Base-by-base conservation (phyloP, 2,113 vertebrate genomes). In the Myanophis thanlyinensis region DNA sequence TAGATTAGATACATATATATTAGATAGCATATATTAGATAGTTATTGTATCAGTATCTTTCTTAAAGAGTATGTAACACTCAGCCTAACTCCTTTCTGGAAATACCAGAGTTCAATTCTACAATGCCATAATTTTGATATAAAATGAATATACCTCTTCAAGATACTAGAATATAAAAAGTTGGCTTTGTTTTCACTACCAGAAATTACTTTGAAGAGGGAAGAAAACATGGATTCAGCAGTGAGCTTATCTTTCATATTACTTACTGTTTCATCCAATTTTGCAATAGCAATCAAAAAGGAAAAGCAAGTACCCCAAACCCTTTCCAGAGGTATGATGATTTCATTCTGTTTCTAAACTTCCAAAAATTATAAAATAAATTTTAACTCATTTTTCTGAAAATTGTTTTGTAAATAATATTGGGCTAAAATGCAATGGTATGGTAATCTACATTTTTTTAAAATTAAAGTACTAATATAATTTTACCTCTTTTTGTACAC, bases 311-410 rank as follows among this genome's bases (percentile, higher is more conserved):
- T 89, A 84, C 97, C 97, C 54, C 97, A 98, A 94, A 98, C 97
- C 2, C 93, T 98, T 22, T 97, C 98, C 49, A 97, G 98, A 98
- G 97, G 97, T 98, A 95, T 0, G n/a, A 40, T 90, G 2, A 52
- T 88, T 52, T 93, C 53, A n/a, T 27, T 92, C 67, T 51, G 40
- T 35, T 92, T 91, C 44, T 86, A 90, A 92, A 18, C 2, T 92
- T 27, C 47, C 93, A 9, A 85, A 10, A 46, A 46, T 30, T 0
- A 27, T 56, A 93, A 80, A 51, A 30, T 0, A 18, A 89, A 56
- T 86, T 48, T 3, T n/a, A 22, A 11, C 93, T 91, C 51, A 25
- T 40, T 80, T 80, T 40, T 80, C 73, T 80, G 18, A 80, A 80
- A 80, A 80, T 10, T 80, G 7, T 44, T 80, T 80, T 80, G 73